Percentiles rank a stretch among this genome's conserved stretches.
Evolutionary conservation across 2,113 vertebrate species (phyloP).

Genomic region (Channa argus): DNA sequence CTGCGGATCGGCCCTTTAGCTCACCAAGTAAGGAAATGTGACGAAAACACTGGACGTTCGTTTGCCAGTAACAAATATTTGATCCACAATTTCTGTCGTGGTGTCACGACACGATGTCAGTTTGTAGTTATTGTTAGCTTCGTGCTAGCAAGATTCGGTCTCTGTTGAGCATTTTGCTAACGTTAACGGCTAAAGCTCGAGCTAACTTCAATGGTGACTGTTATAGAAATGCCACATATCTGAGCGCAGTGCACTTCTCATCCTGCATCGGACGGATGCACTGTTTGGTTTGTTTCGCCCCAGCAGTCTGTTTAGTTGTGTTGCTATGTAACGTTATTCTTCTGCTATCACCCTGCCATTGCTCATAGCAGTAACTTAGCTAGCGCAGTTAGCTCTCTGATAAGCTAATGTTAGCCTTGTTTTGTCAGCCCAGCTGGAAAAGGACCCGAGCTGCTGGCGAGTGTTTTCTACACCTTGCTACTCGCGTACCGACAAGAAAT

Average conservation of each 20-base stretch:
- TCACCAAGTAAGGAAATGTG: conserved; percentile 72
- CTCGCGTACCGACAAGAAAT: no score
- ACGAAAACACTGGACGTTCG: rapidly evolving
- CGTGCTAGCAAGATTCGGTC: conserved; percentile 25
- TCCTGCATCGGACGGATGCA: rapidly evolving
- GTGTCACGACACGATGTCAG: background rate
- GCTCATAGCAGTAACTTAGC: background rate
- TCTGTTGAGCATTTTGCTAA: conserved; percentile 28
- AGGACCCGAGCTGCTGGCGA: background rate
- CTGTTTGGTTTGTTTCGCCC: rapidly evolving
- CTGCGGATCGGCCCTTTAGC: conserved; percentile 63
- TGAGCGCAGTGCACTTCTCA: rapidly evolving
- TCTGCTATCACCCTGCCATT: background rate
- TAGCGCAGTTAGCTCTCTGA: conserved; percentile 28
- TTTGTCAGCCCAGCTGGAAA: conserved; percentile 52
- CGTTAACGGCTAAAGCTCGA: conserved; percentile 51
- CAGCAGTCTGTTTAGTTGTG: background rate
- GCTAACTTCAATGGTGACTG: conserved; percentile 3
- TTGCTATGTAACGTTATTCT: background rate
- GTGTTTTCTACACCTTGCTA: background rate
- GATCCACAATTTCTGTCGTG: background rate
- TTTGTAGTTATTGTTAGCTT: conserved; percentile 67
- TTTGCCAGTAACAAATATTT: rapidly evolving
- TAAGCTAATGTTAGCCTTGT: conserved; percentile 48
- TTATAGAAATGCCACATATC: background rate